These are phyloP conservation scores for Pedicia rivosa DNA, from an alignment of 2,888 invertebrate genomes.

Conservation along the genomic window DNA sequence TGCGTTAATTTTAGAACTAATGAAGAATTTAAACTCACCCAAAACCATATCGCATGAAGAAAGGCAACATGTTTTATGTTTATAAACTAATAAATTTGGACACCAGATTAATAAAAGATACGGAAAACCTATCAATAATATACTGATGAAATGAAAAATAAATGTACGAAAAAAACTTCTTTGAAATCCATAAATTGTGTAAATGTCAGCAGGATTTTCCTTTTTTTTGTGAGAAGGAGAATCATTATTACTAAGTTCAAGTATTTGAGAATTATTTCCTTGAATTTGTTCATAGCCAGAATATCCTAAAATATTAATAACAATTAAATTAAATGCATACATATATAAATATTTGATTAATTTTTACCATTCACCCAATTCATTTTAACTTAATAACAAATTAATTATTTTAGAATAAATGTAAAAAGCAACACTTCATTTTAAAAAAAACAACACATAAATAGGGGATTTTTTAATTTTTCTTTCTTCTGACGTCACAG, in stretches of 20 bases:
- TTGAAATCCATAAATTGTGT: constrained; percentile 36
- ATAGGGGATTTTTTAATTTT: too few relatives aligned
- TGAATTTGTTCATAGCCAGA: constrained; percentile 3
- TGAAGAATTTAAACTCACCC: constrained; percentile 24
- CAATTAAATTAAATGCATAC: too few relatives aligned
- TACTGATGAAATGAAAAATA: constrained; percentile 35
- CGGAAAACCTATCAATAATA: constrained; percentile 38
- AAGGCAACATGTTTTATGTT: constrained; percentile 39
- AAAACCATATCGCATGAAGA: constrained; percentile 37
- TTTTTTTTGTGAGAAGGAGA: neutral
- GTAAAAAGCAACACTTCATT: too few relatives aligned
- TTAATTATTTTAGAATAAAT: too few relatives aligned
- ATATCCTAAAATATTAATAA: neutral
- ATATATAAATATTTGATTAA: too few relatives aligned
- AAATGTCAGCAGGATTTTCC: neutral
- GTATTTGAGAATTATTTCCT: constrained; percentile 2
- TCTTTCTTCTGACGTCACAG: too few relatives aligned
- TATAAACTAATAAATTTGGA: constrained; percentile 36
- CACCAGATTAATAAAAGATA: constrained; percentile 39
- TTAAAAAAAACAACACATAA: too few relatives aligned
- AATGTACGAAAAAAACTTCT: constrained; percentile 30
- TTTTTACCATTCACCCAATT: too few relatives aligned
- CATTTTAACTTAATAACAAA: too few relatives aligned
- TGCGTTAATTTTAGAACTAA: too few relatives aligned
- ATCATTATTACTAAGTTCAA: constrained; percentile 2